Conservation (phyloP, 2,797 vertebrate species). For the Triplophysa bombifrons region DNA sequence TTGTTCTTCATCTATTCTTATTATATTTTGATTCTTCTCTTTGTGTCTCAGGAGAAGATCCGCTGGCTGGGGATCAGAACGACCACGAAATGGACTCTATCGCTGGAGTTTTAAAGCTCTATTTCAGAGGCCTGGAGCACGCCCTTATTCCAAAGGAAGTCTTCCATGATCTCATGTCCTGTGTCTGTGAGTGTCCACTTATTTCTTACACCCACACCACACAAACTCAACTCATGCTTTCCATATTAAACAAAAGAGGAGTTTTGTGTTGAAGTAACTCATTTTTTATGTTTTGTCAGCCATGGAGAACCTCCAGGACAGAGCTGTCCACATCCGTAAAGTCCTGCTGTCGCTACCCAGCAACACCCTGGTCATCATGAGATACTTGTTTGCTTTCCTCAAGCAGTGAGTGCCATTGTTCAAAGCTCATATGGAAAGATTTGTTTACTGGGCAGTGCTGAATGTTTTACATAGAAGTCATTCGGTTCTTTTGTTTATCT, state of each 20-base stretch:
- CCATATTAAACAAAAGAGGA: slow-evolving; percentile 6
- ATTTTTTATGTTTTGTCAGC: slow-evolving; percentile 73
- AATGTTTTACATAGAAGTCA: slow-evolving; percentile 13
- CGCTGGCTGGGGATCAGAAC: slow-evolving; percentile 94
- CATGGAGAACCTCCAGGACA: slow-evolving; percentile 92
- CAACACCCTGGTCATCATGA: slow-evolving; percentile 93
- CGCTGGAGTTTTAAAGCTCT: slow-evolving; percentile 95
- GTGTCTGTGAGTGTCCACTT: slow-evolving; percentile 89
- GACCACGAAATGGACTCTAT: slow-evolving; percentile 99
- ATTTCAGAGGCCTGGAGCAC: slow-evolving; percentile 92
- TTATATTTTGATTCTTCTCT: slow-evolving; percentile 36
- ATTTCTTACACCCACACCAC: slow-evolving; percentile 6
- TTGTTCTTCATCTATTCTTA: not conserved
- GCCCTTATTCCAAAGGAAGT: slow-evolving; percentile 97
- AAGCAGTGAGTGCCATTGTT: slow-evolving; percentile 86
- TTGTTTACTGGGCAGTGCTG: not conserved
- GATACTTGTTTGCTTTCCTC: slow-evolving; percentile 98
- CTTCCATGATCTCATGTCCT: slow-evolving; percentile 95
- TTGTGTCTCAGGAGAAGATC: slow-evolving; percentile 87
- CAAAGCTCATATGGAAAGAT: slow-evolving; percentile 1
- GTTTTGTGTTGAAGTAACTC: slow-evolving; percentile 1
- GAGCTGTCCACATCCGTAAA: slow-evolving; percentile 90
- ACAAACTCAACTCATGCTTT: not conserved
- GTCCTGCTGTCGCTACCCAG: slow-evolving; percentile 86
- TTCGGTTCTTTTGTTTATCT: slow-evolving; percentile 27